phyloP scores from a whole-genome alignment of 2,888 invertebrate genomes.

The Agrilus biguttatus region DNA sequence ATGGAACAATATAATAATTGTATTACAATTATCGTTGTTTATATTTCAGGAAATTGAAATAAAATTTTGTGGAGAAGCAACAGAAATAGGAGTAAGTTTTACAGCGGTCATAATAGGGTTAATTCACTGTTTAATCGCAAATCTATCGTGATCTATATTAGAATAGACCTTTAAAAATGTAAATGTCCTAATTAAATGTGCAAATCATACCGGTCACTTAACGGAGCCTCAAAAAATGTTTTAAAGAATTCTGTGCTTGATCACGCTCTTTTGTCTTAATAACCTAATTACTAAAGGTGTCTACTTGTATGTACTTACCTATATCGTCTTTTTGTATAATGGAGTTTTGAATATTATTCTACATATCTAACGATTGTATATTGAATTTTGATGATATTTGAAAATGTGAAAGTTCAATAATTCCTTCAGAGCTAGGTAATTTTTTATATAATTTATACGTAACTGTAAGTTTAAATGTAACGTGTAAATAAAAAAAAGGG shows the following conservation, averaged over 20 bases:
- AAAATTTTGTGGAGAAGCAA: conserved; percentile 42
- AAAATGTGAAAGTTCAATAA: neutral
- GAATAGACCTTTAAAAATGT: conserved; percentile 8
- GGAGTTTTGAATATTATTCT: too few relatives aligned
- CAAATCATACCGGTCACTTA: neutral
- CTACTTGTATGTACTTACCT: too few relatives aligned
- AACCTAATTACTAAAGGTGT: too few relatives aligned
- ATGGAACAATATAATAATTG: too few relatives aligned
- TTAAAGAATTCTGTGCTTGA: too few relatives aligned
- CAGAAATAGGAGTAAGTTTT: conserved; percentile 15
- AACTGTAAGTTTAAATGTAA: neutral
- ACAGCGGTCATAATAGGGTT: conserved; percentile 14
- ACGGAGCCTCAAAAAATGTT: too few relatives aligned
- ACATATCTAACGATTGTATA: too few relatives aligned
- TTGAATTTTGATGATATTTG: neutral
- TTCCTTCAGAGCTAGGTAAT: neutral
- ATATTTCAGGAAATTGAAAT: conserved; percentile 48
- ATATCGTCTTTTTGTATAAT: too few relatives aligned
- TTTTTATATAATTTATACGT: neutral
- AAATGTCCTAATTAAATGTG: conserved; percentile 6
- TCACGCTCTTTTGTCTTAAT: too few relatives aligned
- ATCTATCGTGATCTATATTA: conserved; percentile 20
- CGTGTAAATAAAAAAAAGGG: neutral
- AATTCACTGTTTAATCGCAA: conserved; percentile 17
- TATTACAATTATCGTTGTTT: conserved; percentile 5